These are phyloP conservation scores for Gallinago solitaria DNA, from an alignment of 2,797 vertebrate species.

Conservation along the genomic window DNA sequence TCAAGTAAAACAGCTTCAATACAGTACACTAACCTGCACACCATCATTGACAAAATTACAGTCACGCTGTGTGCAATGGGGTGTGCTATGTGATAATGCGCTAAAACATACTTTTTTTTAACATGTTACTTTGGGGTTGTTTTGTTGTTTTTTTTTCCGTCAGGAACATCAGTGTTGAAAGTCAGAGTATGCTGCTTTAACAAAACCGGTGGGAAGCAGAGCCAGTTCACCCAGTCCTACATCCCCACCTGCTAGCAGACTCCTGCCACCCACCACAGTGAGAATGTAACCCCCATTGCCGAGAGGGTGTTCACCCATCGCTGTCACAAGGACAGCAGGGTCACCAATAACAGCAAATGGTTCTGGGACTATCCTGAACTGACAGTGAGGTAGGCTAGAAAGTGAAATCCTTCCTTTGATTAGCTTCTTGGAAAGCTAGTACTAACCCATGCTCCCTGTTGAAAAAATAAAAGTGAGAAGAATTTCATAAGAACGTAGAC, in stretches of 20 bases:
- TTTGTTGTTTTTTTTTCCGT: background rate
- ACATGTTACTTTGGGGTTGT: background rate
- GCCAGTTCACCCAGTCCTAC: background rate
- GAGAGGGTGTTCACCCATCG: background rate
- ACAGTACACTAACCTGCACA: background rate
- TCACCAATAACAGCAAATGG: background rate
- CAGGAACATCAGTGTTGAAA: background rate
- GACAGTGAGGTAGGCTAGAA: background rate
- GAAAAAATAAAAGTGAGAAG: background rate
- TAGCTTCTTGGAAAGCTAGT: background rate
- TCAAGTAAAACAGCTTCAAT: background rate
- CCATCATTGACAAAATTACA: background rate
- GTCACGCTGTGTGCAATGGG: background rate
- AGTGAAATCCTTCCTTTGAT: background rate
- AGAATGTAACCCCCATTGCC: background rate
- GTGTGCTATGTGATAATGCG: background rate
- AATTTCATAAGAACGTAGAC: background rate
- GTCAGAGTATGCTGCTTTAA: background rate
- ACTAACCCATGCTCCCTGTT: background rate
- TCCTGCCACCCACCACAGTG: background rate
- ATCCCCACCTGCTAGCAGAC: background rate
- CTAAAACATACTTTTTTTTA: background rate
- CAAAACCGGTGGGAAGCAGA: background rate
- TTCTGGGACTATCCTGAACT: background rate
- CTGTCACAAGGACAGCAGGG: background rate